phyloP scores from a whole-genome alignment of 2,113 vertebrate genomes.

The Heterocephalus glaber region DNA sequence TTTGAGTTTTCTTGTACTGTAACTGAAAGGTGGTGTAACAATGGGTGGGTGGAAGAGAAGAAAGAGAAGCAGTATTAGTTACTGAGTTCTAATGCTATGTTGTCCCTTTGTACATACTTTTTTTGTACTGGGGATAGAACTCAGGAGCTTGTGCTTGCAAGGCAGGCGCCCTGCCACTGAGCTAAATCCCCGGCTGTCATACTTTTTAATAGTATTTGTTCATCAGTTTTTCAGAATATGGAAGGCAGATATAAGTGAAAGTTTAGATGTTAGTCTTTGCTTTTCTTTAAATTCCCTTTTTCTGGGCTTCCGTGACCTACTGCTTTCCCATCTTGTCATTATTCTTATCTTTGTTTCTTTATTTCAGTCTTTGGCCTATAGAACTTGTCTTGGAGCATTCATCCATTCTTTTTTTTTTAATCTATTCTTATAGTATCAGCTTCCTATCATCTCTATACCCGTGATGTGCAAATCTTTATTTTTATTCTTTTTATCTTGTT shows the following conservation, averaged over 20 bases:
- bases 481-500: constrained; percentile 31
- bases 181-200: too few relatives aligned
- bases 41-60: neutral
- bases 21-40: neutral
- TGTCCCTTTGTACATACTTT: neutral
- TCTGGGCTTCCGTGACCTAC: neutral
- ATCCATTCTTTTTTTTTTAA: too few relatives aligned
- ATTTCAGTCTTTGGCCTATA: neutral
- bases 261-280: constrained; percentile 28
- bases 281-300: constrained; percentile 52
- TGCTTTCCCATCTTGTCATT: constrained; percentile 32
- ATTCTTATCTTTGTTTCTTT: constrained; percentile 33
- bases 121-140: too few relatives aligned
- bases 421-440: constrained; percentile 7
- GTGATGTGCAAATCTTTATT: neutral
- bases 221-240: constrained; percentile 38
- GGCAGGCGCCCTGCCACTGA: too few relatives aligned
- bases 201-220: neutral
- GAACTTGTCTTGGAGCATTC: neutral
- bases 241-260: constrained; percentile 31
- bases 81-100: neutral
- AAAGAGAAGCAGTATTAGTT: neutral
- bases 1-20: neutral
- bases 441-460: neutral
- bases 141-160: too few relatives aligned